phyloP scores from a whole-genome alignment of 2,113 vertebrate species.

The Gallinago undulata region DNA sequence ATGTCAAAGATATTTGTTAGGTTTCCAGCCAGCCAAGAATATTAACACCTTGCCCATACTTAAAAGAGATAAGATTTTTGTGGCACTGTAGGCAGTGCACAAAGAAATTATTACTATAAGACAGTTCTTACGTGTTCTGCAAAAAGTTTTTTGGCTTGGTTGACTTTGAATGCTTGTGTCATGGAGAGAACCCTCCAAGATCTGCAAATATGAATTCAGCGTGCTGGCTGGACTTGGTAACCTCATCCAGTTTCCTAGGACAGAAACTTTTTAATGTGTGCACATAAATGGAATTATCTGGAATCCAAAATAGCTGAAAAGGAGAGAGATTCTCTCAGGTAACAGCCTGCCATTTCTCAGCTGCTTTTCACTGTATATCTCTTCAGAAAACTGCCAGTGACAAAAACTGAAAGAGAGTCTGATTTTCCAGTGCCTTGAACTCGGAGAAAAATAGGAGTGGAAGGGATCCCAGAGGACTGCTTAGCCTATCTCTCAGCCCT shows the following conservation, averaged over 20 bases:
- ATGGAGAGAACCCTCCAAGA: background rate
- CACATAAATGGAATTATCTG: background rate
- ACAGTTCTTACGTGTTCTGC: background rate
- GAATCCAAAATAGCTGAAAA: background rate
- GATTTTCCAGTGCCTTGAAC: background rate
- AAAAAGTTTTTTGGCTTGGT: background rate
- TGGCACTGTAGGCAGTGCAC: background rate
- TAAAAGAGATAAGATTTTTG: constrained; percentile 22
- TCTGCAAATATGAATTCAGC: background rate
- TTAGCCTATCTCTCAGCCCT: background rate
- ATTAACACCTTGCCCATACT: constrained; percentile 67
- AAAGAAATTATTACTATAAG: background rate
- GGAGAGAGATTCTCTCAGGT: background rate
- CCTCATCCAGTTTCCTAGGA: background rate
- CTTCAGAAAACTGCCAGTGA: background rate
- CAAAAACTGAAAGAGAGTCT: background rate
- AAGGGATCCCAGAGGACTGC: background rate
- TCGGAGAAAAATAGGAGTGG: background rate
- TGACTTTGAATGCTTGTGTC: constrained; percentile 2
- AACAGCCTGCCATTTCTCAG: background rate
- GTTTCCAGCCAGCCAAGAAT: constrained; percentile 56
- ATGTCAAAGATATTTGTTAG: constrained; percentile 68
- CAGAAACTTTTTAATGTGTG: background rate
- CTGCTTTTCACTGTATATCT: background rate
- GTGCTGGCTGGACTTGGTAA: background rate